Percentiles rank a stretch among this genome's conserved stretches.
phyloP scores from a whole-genome alignment of 2,888 invertebrate species.

The Horisme vitalbata region DNA sequence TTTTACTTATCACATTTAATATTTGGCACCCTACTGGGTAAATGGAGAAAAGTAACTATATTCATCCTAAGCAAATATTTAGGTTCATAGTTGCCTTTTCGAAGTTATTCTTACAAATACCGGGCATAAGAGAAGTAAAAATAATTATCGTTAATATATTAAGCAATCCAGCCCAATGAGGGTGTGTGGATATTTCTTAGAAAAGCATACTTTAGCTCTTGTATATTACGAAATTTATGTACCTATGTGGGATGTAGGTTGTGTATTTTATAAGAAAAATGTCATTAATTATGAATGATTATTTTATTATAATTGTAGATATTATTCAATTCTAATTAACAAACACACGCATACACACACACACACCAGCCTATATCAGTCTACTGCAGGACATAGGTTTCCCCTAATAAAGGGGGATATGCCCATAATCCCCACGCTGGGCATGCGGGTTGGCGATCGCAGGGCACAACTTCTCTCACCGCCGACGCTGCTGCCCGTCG shows the following conservation, averaged over 20 bases:
- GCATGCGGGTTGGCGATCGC: no score
- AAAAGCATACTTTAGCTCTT: constrained; percentile 44
- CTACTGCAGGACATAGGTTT: no score
- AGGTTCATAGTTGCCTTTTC: constrained; percentile 43
- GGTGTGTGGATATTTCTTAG: constrained; percentile 58
- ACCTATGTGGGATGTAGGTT: background rate
- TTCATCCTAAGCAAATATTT: constrained; percentile 26
- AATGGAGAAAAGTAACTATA: constrained; percentile 8
- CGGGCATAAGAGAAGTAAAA: constrained; percentile 55
- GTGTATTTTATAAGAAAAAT: background rate
- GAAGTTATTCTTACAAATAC: constrained; percentile 32
- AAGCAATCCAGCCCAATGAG: constrained; percentile 59
- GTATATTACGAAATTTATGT: constrained; percentile 41
- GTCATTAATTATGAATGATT: no score
- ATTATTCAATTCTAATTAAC: no score
- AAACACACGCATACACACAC: no score
- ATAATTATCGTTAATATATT: constrained; percentile 73
- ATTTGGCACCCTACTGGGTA: constrained; percentile 12
- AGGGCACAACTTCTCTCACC: no score
- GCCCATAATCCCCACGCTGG: no score
- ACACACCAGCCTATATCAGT: no score
- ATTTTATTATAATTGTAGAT: no score
- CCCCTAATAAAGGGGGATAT: no score
- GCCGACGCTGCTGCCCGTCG: no score
- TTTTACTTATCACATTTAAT: background rate